Conservation (phyloP, 2,797 vertebrate genomes). For the Phrynocephalus guinanensis region DNA sequence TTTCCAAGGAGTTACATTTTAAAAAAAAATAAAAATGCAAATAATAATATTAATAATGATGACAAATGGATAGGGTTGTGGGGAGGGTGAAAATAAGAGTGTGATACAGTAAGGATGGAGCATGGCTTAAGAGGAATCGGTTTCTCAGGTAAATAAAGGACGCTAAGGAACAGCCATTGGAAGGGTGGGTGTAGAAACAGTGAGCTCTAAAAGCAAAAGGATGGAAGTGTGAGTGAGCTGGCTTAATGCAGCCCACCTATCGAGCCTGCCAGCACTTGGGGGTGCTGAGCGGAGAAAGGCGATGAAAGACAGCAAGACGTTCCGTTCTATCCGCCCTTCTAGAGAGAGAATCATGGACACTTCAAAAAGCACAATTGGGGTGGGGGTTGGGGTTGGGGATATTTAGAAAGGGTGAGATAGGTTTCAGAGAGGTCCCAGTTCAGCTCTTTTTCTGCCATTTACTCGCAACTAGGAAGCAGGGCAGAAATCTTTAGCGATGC, state of each 20-base stretch:
- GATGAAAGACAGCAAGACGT: constrained; percentile 27
- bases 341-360: constrained; percentile 62
- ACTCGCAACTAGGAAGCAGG: constrained; percentile 74
- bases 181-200: constrained; percentile 48
- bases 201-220: constrained; percentile 50
- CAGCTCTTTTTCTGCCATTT: constrained; percentile 77
- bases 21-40: not conserved
- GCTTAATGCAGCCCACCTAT: constrained; percentile 64
- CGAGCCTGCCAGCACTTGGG: constrained; percentile 70
- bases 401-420: constrained; percentile 52
- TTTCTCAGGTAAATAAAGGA: constrained; percentile 78
- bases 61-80: constrained; percentile 47
- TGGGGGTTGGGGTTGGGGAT: constrained; percentile 21
- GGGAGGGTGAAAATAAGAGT: constrained; percentile 39
- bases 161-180: constrained; percentile 73
- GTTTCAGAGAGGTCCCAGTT: constrained; percentile 65
- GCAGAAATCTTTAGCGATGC: constrained; percentile 77
- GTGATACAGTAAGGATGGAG: constrained; percentile 69
- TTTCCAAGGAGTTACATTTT: constrained; percentile 45
- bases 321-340: constrained; percentile 63
- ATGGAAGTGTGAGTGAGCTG: constrained; percentile 57
- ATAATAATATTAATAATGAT: constrained; percentile 41
- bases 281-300: constrained; percentile 63
- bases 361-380: constrained; percentile 79
- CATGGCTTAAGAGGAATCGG: constrained; percentile 73